Evolutionary conservation across 2,888 invertebrate species (phyloP), one percentile per base, ranked within the genome.

Genomic region (Sphaeridia pumilis): DNA sequence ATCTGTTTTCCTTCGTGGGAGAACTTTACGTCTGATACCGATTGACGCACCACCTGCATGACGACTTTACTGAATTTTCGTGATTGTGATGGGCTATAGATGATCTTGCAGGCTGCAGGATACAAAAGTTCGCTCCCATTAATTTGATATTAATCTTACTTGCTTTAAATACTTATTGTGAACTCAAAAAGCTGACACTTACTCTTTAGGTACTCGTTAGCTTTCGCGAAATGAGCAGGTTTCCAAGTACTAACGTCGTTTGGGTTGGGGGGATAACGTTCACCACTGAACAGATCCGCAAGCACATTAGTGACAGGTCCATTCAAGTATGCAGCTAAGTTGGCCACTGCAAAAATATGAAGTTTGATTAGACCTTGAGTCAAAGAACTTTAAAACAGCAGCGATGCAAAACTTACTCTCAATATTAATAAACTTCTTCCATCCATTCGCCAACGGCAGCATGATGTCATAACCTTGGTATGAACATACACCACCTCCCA

Each of bases 361-460:
- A 31, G 14, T 31, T 31, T 31, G 31, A 31, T 7, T 31, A 7
- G 17, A 38, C 5, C 5, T 17, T 12, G 7, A 38, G 5, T 14
- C 38, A 38, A 7, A 17, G 7, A 17, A 38, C 17, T 17, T 20
- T 38, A 7, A 38, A 7, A 38, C 17, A 38, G 5, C 5, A 38
- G 4, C 17, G 4, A 38, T 38, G 17, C 38, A 5, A 31, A 31
- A 14, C 46, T 34, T 43, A 56, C 56, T 52, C 31, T 52, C 52
- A 17, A 56, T 51, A 28, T 56, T 56, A 17, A 56, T 28, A 41
- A 52, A 56, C 20, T 48, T 48, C 28, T 52, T 56, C 56, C 56
- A 56, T 2, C 56, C 56, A 38, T 56, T 56, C 1, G 52, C 38
- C 4, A 56, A 49, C 4, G 52, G 52, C 4, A 51, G 46, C 21